Evolutionary conservation across 2,797 vertebrate species (phyloP), one percentile per base, ranked within the genome.

Genomic region (Mastacembelus armatus): DNA sequence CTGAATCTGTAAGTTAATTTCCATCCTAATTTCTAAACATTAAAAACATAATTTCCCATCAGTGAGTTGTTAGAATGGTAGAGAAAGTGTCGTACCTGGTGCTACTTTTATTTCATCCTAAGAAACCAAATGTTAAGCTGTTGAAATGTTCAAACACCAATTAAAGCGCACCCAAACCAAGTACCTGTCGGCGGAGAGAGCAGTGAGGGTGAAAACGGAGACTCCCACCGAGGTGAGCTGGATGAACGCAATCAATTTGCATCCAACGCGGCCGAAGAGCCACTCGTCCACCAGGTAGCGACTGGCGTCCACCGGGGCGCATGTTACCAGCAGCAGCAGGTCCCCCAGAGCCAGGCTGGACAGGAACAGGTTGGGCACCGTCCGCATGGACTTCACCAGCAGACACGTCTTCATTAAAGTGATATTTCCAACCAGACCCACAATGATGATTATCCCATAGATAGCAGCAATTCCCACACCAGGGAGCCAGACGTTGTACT

Each of bases 191-290:
- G 96, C 96, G 0, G 96, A 96, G 62, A 99, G 94, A 18, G 95
- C 96, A 0, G 96, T 98, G 54, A 99, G 95, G 0, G 97, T 99
- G 79, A 99, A 99, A 80, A 99, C 97, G 12, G 97, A 99, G 55
- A 98, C 96, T 60, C 97, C 97, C 18, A 99, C 96, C 0, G 97
- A 98, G 32, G 95, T 98, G 22, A 98, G 95, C 87, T 99, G 97
- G 78, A 98, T 96, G 84, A 97, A 97, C 51, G 97, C 95, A 62
- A 99, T 97, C 71, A 98, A 92, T 86, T 99, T 99, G 91, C 97
- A 99, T 12, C 97, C 97, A 3, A 95, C 86, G 62, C 96, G 93
- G 24, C 97, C 97, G 1, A 99, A 98, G 0, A 98, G 90, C 97
- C 97, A 99, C 77, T 94, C 89, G 0, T 96, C 94, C 63, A 95